Base-by-base conservation (phyloP, 2,113 vertebrate genomes). In the Myxocyprinus asiaticus region DNA sequence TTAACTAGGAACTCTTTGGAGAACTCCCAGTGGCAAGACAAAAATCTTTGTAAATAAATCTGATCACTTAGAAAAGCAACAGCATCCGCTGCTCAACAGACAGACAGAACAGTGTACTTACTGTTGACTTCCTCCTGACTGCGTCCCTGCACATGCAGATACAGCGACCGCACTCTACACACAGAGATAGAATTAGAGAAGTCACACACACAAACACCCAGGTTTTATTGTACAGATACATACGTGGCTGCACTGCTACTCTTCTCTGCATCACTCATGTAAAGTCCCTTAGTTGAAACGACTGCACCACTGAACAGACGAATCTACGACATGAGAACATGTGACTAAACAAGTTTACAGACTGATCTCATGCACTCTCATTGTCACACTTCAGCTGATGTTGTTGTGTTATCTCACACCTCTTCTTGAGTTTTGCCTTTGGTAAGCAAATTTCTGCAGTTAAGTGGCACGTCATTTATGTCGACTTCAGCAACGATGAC, bases 341-440 rank as follows among this genome's bases (percentile, higher is more conserved):
- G 0, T 51, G n/a, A 44, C 17, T 11, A 56, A 48, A 48, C 6
- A 9, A 2, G 47, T 48, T 48, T 14, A 55, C 9, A 55, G 12
- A 56, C 9, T 8, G 22, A 33, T 7, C 47, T 7, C 6, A 48
- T 7, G 6, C 6, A 48, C 9, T 6, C 4, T 6, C 6, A 48
- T 7, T 7, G 42, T 6, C 11, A 22, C 11, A 6, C 65, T 22
- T n/a, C 51, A 48, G 8, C 50, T 56, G 12, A 56, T 56, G 12
- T n/a, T 5, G n/a, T 56, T 56, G 55, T 56, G n/a, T 56, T 5
- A n/a, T 56, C 12, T n/a, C 48, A 48, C 12, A 98, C 97, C 93
- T 98, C 97, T 2, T 99, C 96, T 79, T 98, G 98, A 6, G 95
- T 98, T 88, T 97, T 97, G 42, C 95, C 95, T 88, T 96, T 92